Evolutionary conservation across 2,888 invertebrate genomes (phyloP).

Genomic region (Pterostichus niger): DNA sequence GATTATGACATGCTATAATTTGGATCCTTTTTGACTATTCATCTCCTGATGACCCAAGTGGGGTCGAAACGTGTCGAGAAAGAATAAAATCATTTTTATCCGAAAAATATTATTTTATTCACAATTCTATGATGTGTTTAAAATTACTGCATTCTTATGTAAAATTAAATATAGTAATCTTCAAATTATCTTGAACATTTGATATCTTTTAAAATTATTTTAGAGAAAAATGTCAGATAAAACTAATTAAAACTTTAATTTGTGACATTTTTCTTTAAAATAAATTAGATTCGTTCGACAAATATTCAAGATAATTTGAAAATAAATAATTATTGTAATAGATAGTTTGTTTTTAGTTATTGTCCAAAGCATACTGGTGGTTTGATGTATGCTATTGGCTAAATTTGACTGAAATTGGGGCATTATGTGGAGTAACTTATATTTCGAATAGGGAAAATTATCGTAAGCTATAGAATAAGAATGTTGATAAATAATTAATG

Average conservation of each 20-base stretch:
- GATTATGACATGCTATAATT: no score
- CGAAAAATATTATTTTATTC: no score
- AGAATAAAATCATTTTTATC: no score
- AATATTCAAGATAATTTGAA: no score
- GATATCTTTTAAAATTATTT: background rate
- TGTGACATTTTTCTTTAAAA: background rate
- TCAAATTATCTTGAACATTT: no score
- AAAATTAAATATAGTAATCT: no score
- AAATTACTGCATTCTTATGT: no score
- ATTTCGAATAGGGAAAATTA: conserved; percentile 97
- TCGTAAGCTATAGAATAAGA: conserved; percentile 82
- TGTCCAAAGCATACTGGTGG: conserved; percentile 80
- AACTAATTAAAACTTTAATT: background rate
- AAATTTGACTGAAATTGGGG: conserved; percentile 90
- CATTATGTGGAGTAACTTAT: conserved; percentile 94
- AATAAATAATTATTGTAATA: conserved; percentile 13
- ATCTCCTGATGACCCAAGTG: no score
- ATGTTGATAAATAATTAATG: background rate
- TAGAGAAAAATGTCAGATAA: background rate
- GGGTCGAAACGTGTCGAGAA: no score
- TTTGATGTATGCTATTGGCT: conserved; percentile 89
- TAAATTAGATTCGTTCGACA: background rate
- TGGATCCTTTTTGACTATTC: no score
- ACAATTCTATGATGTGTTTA: no score
- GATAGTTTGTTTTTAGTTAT: conserved; percentile 74